Percentiles rank a stretch among this genome's conserved stretches.
Evolutionary conservation across 1,140 invertebrate species (phyloP).

Genomic region (Centruroides sculpturatus): DNA sequence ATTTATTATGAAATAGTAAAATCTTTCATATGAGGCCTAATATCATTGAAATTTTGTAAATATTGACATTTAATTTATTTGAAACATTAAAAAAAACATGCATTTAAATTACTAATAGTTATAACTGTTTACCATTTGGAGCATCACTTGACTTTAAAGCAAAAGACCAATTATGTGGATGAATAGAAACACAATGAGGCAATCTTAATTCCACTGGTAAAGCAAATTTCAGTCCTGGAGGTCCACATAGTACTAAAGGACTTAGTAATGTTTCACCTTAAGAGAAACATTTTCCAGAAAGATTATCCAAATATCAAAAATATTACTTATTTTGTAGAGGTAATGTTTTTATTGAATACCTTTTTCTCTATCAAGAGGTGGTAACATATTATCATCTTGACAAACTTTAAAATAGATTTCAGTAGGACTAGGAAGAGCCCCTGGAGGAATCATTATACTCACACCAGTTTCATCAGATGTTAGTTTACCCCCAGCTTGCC

Average conservation of each 20-base stretch:
- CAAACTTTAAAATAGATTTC: conserved; percentile 90
- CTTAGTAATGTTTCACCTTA: conserved; percentile 80
- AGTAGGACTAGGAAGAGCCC: conserved; percentile 69
- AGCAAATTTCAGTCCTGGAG: conserved; percentile 73
- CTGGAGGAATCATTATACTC: conserved; percentile 68
- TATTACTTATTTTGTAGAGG: no score
- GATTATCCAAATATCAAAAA: background rate
- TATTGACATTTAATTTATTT: no score
- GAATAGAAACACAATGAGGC: conserved; percentile 36
- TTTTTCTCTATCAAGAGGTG: conserved; percentile 71
- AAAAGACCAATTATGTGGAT: conserved; percentile 38
- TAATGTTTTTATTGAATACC: conserved; percentile 35
- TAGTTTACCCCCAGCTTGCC: conserved; percentile 60
- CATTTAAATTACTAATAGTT: no score
- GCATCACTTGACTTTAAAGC: conserved; percentile 60
- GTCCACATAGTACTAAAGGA: conserved; percentile 88
- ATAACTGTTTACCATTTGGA: conserved; percentile 22
- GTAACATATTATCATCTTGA: conserved; percentile 45
- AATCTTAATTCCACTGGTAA: conserved; percentile 64
- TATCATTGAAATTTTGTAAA: no score
- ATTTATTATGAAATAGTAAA: no score
- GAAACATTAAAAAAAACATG: no score
- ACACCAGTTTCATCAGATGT: conserved; percentile 78
- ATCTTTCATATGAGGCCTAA: no score
- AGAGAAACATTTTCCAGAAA: background rate